A percentile compares a stretch with the other conserved stretches of the same genome.
phyloP scores from a whole-genome alignment of 1,140 invertebrate genomes.

The Aphaenogaster ashmeadi region DNA sequence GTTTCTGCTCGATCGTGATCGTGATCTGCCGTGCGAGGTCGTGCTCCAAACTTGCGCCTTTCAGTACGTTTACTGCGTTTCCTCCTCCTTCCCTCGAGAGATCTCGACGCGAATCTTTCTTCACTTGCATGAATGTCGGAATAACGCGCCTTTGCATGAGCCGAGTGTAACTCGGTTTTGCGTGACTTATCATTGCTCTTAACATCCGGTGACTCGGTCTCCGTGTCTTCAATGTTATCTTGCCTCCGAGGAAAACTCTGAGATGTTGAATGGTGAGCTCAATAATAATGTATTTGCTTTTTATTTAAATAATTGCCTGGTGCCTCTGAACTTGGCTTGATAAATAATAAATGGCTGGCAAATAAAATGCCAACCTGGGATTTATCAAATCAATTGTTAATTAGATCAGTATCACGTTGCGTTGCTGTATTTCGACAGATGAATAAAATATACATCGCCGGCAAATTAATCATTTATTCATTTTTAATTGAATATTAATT shows the following conservation, averaged over 20 bases:
- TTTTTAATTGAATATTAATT: conserved; percentile 31
- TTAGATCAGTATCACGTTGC: not conserved
- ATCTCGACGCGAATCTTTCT: conserved; percentile 4
- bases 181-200: conserved; percentile 22
- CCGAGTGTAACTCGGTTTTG: conserved; percentile 6
- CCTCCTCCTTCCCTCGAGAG: not conserved
- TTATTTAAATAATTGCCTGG: not conserved
- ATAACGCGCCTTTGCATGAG: conserved; percentile 12
- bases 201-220: conserved; percentile 29
- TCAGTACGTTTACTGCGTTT: conserved; percentile 51
- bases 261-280: conserved; percentile 9
- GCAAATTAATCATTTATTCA: conserved; percentile 24
- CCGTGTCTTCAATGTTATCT: conserved; percentile 39
- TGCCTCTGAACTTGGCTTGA: not conserved
- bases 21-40: conserved; percentile 22
- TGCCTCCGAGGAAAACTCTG: conserved; percentile 5
- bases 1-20: conserved; percentile 7
- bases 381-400: conserved; percentile 20
- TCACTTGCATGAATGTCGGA: conserved; percentile 10
- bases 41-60: not conserved
- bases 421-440: not conserved
- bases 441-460: not conserved
- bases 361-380: not conserved
- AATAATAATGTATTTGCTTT: conserved; percentile 19
- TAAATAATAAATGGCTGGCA: not conserved